A percentile compares a stretch with the other conserved stretches of the same genome.
Evolutionary conservation across 2,113 vertebrate genomes (phyloP).

Genomic region (Onychostruthus taczanowskii): DNA sequence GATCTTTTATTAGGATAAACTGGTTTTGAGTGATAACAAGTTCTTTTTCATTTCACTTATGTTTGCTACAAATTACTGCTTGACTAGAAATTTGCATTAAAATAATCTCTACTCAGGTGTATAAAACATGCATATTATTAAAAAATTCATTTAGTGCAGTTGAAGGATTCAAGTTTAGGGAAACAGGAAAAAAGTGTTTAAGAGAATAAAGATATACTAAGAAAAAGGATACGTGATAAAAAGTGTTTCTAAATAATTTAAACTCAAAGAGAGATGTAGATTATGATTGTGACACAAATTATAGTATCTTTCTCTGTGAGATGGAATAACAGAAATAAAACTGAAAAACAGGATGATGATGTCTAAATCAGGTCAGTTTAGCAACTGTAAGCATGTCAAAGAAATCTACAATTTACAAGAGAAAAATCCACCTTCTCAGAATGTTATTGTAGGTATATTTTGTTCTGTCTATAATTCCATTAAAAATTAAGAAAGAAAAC

Average conservation of each 20-base stretch:
- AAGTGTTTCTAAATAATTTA: not conserved
- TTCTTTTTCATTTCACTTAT: not conserved
- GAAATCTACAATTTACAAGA: not conserved
- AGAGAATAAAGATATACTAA: not conserved
- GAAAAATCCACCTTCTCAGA: not conserved
- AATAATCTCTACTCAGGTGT: not conserved
- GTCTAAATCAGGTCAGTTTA: not conserved
- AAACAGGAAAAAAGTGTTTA: not conserved
- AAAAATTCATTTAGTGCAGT: not conserved
- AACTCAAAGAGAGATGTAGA: not conserved
- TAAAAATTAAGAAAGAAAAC: not conserved
- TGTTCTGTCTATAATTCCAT: not conserved
- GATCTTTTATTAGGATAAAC: not conserved
- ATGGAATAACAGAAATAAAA: not conserved
- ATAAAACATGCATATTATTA: not conserved
- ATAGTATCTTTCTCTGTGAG: not conserved
- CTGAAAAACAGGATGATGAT: not conserved
- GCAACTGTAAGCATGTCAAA: not conserved
- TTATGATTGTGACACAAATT: not conserved
- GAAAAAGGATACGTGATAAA: not conserved
- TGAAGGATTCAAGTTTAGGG: not conserved
- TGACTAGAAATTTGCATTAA: not conserved
- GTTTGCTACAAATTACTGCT: not conserved
- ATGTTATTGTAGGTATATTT: not conserved
- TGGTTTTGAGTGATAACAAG: not conserved